phyloP scores from a whole-genome alignment of 1,140 invertebrate species.

The Rhagoletis zephyria region DNA sequence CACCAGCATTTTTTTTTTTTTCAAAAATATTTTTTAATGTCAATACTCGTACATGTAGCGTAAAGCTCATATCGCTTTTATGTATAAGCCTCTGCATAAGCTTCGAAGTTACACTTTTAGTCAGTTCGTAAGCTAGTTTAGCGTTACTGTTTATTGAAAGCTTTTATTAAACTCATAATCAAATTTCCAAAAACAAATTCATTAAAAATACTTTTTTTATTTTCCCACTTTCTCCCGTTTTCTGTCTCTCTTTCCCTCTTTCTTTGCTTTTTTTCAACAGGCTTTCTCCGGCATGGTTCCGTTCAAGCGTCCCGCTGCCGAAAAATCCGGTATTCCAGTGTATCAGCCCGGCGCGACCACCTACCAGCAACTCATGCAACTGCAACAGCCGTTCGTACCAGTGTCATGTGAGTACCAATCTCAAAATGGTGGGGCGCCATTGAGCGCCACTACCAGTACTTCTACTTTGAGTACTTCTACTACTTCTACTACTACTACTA shows the following conservation, averaged over 20 bases:
- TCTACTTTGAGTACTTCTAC: constrained; percentile 56
- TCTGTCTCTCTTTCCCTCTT: not conserved
- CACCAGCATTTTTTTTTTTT: not conserved
- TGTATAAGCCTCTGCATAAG: not conserved
- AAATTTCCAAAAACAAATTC: not conserved
- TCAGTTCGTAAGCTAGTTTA: constrained; percentile 28
- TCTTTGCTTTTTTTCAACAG: constrained; percentile 74
- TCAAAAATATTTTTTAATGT: not conserved
- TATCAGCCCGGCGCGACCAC: constrained; percentile 92
- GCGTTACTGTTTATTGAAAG: constrained; percentile 16
- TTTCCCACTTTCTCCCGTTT: not conserved
- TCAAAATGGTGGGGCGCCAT: constrained; percentile 74
- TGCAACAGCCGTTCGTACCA: constrained; percentile 93
- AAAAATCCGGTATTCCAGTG: constrained; percentile 94
- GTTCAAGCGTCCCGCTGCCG: constrained; percentile 93
- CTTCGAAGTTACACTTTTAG: constrained; percentile 1
- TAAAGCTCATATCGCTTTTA: not conserved
- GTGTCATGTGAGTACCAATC: constrained; percentile 92
- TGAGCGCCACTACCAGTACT: constrained; percentile 71
- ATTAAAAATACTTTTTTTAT: constrained; percentile 20
- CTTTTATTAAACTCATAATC: not conserved
- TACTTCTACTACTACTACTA: constrained; percentile 60
- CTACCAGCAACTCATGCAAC: constrained; percentile 95
- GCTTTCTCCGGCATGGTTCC: constrained; percentile 94
- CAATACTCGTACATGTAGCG: not conserved